Conservation (phyloP, 1,140 invertebrate genomes). For the Nasonia giraulti region DNA sequence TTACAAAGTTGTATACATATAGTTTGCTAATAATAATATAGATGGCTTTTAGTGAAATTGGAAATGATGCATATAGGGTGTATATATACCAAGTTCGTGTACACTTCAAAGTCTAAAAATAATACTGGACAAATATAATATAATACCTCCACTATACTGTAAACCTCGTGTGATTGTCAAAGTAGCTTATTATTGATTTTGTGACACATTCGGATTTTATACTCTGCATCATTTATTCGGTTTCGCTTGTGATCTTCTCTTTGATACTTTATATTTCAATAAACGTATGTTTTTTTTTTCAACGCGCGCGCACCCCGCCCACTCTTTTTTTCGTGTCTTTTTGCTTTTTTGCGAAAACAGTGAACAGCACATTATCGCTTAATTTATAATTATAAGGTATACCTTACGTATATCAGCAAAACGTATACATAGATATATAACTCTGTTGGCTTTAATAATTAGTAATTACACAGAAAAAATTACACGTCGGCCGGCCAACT, state of each 20-base stretch:
- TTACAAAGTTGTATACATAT: too few species aligned
- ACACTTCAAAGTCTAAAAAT: not conserved
- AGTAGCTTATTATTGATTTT: constrained; percentile 47
- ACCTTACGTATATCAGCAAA: constrained; percentile 39
- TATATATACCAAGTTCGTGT: too few species aligned
- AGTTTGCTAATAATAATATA: too few species aligned
- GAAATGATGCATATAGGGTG: too few species aligned
- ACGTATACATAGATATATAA: constrained; percentile 39
- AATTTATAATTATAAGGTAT: constrained; percentile 32
- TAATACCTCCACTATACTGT: not conserved
- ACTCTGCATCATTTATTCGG: not conserved
- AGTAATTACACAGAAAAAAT: constrained; percentile 22
- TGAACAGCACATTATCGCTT: constrained; percentile 31
- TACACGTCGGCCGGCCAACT: constrained; percentile 18
- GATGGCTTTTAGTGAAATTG: too few species aligned
- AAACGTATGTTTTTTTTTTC: too few species aligned
- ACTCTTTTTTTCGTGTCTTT: constrained; percentile 16
- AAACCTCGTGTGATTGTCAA: constrained; percentile 38
- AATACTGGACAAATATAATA: not conserved
- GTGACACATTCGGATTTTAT: constrained; percentile 1
- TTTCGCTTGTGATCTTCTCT: not conserved
- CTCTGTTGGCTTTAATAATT: constrained; percentile 21
- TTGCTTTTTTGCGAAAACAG: constrained; percentile 41
- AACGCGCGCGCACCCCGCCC: not conserved
- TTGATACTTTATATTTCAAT: not conserved